Conservation (phyloP, 2,888 invertebrate genomes). For the Phasia obesa region DNA sequence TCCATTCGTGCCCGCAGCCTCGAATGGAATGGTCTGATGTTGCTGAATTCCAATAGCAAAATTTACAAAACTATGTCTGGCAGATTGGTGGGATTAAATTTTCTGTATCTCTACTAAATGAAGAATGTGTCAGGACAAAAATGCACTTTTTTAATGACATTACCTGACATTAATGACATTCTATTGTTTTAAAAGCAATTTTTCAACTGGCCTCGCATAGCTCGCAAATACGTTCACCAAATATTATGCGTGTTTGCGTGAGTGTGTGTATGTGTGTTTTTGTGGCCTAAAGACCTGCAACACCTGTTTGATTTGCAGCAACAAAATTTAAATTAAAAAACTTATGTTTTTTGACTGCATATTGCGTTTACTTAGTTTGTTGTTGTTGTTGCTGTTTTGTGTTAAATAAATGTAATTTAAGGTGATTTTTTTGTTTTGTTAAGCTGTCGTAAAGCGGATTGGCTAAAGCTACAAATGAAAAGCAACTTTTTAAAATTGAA, state of each 20-base stretch:
- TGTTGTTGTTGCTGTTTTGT: background rate
- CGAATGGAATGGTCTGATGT: no score
- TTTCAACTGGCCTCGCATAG: background rate
- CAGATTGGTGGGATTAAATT: no score
- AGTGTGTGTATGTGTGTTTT: conserved; percentile 39
- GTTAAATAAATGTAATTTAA: conserved; percentile 67
- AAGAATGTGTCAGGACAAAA: no score
- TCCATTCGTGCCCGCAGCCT: no score
- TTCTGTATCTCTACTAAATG: no score
- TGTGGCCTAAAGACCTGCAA: conserved; percentile 68
- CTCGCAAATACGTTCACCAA: conserved; percentile 52
- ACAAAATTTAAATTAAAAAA: conserved; percentile 60
- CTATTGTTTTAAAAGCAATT: background rate
- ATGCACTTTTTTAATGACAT: background rate
- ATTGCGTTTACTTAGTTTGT: conserved; percentile 31
- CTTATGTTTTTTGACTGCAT: conserved; percentile 23
- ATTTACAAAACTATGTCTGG: no score
- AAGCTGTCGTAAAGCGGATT: conserved; percentile 70
- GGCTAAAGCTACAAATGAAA: conserved; percentile 68
- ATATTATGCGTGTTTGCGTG: conserved; percentile 33
- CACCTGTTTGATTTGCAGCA: conserved; percentile 67
- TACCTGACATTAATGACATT: no score
- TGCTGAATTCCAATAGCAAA: no score
- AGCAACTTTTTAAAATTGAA: conserved; percentile 67
- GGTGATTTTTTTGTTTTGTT: conserved; percentile 65